Base-by-base conservation (phyloP, 2,888 invertebrate genomes). In the Altica lythri region DNA sequence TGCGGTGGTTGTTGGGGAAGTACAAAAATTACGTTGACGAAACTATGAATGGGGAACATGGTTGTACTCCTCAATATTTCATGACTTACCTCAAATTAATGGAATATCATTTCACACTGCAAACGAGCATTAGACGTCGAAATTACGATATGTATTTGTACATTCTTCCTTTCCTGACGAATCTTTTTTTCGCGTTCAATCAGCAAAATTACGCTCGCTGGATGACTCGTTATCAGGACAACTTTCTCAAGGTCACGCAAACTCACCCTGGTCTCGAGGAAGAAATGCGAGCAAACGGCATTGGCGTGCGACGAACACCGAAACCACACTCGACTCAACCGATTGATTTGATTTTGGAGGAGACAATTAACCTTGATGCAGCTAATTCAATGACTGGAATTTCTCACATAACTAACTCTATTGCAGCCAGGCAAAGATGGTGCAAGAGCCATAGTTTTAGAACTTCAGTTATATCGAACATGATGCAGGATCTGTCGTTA, bases 201-300 rank as follows among this genome's bases (percentile, higher is more conserved):
- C 47, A 47, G 10, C 47, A 19, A 13, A 48, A 37, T 48, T 48
- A 35, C 22, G 18, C 37, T 13, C 47, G 47, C 19, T 48, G 47
- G 37, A 9, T 48, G 47, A 37, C 37, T 22, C 22, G 22, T 37
- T 48, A 48, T 19, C 13, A 13, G 6, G 37, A 37, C 38, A 48
- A 48, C 12, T 37, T 48, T 1, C 37, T 37, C 27, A 9, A 19
- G 14, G 12, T 35, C 14, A 12, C 22, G 2, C 37, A 37, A 2
- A 37, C 47, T 37, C 47, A 48, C 10, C 38, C 47, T 10, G 47
- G 38, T 16, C 35, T 18, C 6, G 16, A 13, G 34, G 6, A 3
- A 16, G 16, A 16, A 14, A 8, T 35, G 14, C 8, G 35, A 35
- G 17, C 35, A 35, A 35, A 16, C 16, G 9, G 14, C 35, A 16